phyloP scores from a whole-genome alignment of 30 jellyfish, hydroid and myxozoan genomes.

The Aurelia aurita region DNA sequence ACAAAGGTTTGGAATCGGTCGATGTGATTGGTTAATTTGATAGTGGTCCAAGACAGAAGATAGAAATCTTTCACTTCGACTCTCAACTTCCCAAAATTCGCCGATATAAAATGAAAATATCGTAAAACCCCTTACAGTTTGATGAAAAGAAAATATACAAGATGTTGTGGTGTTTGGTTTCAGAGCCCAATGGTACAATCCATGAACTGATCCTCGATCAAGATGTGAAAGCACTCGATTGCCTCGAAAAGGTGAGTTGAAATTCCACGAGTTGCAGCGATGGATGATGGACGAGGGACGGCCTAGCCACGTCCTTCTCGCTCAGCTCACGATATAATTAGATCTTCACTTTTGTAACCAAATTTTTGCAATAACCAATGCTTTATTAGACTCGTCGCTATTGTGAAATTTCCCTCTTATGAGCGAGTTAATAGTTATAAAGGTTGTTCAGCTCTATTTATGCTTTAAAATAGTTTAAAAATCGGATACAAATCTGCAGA shows the following conservation, averaged over 20 bases:
- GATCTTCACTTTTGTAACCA: too few relatives aligned
- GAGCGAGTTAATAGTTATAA: too few relatives aligned
- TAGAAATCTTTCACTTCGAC: background rate
- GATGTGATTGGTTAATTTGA: background rate
- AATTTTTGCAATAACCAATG: too few relatives aligned
- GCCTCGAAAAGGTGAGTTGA: constrained; percentile 92
- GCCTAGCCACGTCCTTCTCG: background rate
- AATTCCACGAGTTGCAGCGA: background rate
- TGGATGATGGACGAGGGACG: background rate
- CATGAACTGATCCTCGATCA: constrained; percentile 89
- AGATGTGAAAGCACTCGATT: constrained; percentile 87
- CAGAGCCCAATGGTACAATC: constrained; percentile 96
- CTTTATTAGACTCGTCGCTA: too few relatives aligned
- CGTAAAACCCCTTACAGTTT: too few relatives aligned
- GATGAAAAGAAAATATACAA: background rate
- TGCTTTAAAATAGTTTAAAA: too few relatives aligned
- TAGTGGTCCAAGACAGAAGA: background rate
- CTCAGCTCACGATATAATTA: too few relatives aligned
- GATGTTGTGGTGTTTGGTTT: constrained; percentile 96
- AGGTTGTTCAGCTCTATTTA: too few relatives aligned
- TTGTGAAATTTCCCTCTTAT: too few relatives aligned
- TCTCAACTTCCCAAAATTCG: too few relatives aligned
- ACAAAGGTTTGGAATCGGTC: background rate
- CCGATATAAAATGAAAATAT: too few relatives aligned
- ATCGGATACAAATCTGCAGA: too few relatives aligned